phyloP scores from a whole-genome alignment of 2,888 invertebrate genomes.

The Melinaea menophilus region DNA sequence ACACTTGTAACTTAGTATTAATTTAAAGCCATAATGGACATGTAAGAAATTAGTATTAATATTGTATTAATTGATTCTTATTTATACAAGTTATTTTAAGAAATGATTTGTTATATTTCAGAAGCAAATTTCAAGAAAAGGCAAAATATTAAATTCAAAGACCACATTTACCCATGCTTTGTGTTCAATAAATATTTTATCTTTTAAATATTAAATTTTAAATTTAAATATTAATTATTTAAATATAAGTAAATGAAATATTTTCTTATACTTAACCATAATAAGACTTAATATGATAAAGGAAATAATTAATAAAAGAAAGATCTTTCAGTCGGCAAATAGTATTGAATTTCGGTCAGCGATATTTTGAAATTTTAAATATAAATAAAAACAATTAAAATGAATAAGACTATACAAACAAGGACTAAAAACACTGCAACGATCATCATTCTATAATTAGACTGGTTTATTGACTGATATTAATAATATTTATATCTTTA shows the following conservation, averaged over 20 bases:
- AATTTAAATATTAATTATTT: no score
- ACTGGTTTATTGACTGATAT: no score
- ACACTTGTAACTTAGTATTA: no score
- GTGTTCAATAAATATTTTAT: slow-evolving; percentile 2
- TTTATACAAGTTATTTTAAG: no score
- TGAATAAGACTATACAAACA: neutral
- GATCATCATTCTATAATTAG: neutral
- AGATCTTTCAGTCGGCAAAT: no score
- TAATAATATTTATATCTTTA: no score
- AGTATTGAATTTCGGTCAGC: slow-evolving; percentile 17
- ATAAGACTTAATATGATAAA: slow-evolving; percentile 18
- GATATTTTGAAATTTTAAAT: slow-evolving; percentile 2
- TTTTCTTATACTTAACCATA: slow-evolving; percentile 21
- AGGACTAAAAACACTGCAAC: neutral
- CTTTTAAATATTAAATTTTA: no score
- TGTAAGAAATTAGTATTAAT: no score
- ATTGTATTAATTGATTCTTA: no score
- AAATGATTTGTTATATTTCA: no score
- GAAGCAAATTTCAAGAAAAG: neutral
- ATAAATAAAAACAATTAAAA: neutral
- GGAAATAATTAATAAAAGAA: slow-evolving; percentile 1
- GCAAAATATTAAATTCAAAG: neutral
- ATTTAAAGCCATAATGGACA: no score
- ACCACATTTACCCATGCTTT: neutral
- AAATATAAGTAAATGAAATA: slow-evolving; percentile 13